A percentile compares a stretch with the other conserved stretches of the same genome.
Conservation (phyloP, 2,797 vertebrate genomes). For the Cuculus canorus region DNA sequence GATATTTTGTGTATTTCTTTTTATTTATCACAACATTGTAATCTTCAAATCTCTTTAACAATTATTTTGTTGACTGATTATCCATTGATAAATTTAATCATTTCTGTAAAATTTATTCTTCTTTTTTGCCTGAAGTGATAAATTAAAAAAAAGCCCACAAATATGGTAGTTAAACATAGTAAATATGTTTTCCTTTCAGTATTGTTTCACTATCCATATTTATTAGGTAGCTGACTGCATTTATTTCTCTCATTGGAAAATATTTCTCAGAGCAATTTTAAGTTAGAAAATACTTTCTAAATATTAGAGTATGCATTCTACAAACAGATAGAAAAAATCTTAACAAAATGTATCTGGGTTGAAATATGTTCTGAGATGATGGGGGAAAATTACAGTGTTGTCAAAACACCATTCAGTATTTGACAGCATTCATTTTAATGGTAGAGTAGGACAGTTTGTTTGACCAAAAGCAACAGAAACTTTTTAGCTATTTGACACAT, state of each 20-base stretch:
- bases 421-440: slow-evolving; percentile 61
- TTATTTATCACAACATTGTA: not conserved
- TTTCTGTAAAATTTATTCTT: slow-evolving; percentile 40
- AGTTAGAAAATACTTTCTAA: slow-evolving; percentile 52
- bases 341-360: slow-evolving; percentile 60
- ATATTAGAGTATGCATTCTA: slow-evolving; percentile 62
- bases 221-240: slow-evolving; percentile 41
- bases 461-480: slow-evolving; percentile 53
- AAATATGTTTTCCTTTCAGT: slow-evolving; percentile 10
- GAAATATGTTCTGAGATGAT: slow-evolving; percentile 61
- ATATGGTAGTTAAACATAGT: not conserved
- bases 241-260: slow-evolving; percentile 40
- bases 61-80: not conserved
- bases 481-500: slow-evolving; percentile 45
- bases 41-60: slow-evolving; percentile 15
- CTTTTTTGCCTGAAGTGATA: not conserved
- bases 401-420: slow-evolving; percentile 54
- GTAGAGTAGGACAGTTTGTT: slow-evolving; percentile 30
- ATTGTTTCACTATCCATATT: slow-evolving; percentile 15
- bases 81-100: slow-evolving; percentile 5
- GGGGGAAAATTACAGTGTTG: slow-evolving; percentile 65
- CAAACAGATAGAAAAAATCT: slow-evolving; percentile 47
- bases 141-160: not conserved
- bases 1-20: not conserved
- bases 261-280: slow-evolving; percentile 47